A percentile compares a stretch with the other conserved stretches of the same genome.
Evolutionary conservation across 2,888 invertebrate genomes (phyloP).

Genomic region (Drosophila hamatofila): DNA sequence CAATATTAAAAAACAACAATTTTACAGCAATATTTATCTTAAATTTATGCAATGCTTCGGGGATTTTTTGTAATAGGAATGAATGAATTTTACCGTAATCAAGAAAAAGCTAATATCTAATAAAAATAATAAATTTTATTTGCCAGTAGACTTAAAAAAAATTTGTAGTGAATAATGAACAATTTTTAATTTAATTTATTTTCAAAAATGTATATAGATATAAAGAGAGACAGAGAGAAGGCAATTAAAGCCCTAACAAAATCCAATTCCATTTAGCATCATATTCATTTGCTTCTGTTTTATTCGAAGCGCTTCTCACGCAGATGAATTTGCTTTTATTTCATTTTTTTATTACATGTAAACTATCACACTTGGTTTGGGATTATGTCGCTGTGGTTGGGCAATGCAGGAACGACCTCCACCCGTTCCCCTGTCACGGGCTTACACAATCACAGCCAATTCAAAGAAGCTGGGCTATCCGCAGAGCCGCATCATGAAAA

Average conservation of each 20-base stretch:
- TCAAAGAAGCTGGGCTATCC: conserved; percentile 97
- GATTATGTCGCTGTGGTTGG: conserved; percentile 42
- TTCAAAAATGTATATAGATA: too few species aligned
- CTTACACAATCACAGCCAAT: conserved; percentile 95
- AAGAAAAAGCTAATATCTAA: too few species aligned
- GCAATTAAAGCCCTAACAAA: not conserved
- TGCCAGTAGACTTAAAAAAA: too few species aligned
- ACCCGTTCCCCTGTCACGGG: conserved; percentile 95
- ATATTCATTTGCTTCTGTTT: not conserved
- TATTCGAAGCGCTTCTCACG: not conserved
- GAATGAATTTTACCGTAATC: too few species aligned
- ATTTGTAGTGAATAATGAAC: too few species aligned
- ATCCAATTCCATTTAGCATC: not conserved
- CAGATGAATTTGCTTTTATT: conserved; percentile 11
- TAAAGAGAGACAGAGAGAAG: not conserved
- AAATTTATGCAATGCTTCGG: too few species aligned
- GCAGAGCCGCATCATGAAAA: conserved; percentile 95
- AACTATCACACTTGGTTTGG: conserved; percentile 29
- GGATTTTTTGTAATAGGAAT: too few species aligned
- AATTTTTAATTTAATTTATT: too few species aligned
- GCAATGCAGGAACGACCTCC: conserved; percentile 92
- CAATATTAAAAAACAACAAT: too few species aligned
- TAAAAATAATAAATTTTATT: too few species aligned
- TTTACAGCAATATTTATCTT: too few species aligned
- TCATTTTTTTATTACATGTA: conserved; percentile 14